phyloP scores from a whole-genome alignment of 2,888 invertebrate genomes.

The Amphipyra tragopoginis region DNA sequence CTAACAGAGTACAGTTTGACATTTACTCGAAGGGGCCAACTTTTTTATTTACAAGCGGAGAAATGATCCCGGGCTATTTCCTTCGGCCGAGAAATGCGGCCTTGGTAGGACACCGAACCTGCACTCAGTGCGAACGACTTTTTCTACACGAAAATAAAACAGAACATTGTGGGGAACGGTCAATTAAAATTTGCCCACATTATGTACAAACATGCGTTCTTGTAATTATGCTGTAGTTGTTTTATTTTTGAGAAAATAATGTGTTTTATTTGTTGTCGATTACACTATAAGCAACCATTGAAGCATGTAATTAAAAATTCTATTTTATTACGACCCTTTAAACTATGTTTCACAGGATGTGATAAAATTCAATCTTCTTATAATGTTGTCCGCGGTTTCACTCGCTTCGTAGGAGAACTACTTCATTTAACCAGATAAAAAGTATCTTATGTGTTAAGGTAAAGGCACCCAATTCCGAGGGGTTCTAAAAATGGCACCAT shows the following conservation, averaged over 20 bases:
- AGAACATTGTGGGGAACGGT: constrained; percentile 31
- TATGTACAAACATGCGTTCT: constrained; percentile 14
- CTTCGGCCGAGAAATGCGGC: constrained; percentile 81
- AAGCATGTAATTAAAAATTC: no score
- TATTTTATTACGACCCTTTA: no score
- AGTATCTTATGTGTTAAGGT: no score
- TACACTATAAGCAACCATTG: not conserved
- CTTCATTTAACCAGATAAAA: no score
- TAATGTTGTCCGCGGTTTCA: no score
- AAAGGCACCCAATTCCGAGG: no score
- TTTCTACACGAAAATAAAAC: constrained; percentile 67
- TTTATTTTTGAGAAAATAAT: constrained; percentile 19
- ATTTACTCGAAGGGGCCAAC: constrained; percentile 60
- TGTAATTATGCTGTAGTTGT: constrained; percentile 21
- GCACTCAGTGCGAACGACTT: constrained; percentile 66
- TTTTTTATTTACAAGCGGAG: constrained; percentile 75
- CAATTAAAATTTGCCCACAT: constrained; percentile 54
- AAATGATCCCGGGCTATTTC: constrained; percentile 82
- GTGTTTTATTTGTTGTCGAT: constrained; percentile 19
- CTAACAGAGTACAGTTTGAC: constrained; percentile 61
- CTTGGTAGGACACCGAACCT: constrained; percentile 81
- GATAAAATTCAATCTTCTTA: no score
- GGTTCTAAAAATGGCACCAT: no score
- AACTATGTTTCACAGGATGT: no score
- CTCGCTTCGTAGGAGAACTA: no score